Evolutionary conservation across 2,113 vertebrate genomes (phyloP).

Genomic region (Pheucticus melanocephalus): DNA sequence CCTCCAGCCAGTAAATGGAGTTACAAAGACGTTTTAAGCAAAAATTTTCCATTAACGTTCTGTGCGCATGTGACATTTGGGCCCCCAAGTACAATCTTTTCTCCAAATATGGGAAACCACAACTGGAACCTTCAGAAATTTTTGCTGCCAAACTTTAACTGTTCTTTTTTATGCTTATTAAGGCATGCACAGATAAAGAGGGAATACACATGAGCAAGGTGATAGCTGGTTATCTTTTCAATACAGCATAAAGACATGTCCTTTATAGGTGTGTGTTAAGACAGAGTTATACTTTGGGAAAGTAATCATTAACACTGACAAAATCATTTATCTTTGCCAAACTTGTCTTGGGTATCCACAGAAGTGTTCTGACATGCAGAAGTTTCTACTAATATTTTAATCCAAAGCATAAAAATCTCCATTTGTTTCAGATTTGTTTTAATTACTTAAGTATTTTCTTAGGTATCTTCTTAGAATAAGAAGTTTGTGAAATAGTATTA

Average conservation of each 20-base stretch:
- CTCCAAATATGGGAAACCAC: not conserved
- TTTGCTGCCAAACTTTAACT: not conserved
- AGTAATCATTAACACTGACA: not conserved
- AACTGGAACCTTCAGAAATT: not conserved
- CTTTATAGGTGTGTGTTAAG: not conserved
- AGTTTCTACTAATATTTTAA: not conserved
- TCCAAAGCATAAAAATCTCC: not conserved
- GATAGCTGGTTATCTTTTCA: not conserved
- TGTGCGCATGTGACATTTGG: not conserved
- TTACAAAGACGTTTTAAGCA: not conserved
- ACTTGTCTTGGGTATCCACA: not conserved
- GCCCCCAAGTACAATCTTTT: not conserved
- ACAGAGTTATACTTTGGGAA: not conserved
- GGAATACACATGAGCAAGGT: not conserved
- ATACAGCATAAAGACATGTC: not conserved
- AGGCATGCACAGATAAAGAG: not conserved
- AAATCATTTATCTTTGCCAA: not conserved
- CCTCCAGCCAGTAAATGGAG: not conserved
- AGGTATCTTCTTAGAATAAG: not conserved
- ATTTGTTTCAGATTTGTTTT: not conserved
- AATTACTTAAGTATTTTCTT: not conserved
- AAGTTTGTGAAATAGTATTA: not conserved
- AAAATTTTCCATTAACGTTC: not conserved
- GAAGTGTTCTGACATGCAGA: not conserved
- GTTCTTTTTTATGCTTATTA: not conserved